phyloP scores from a whole-genome alignment of 2,113 vertebrate genomes.

The Promerops cafer region DNA sequence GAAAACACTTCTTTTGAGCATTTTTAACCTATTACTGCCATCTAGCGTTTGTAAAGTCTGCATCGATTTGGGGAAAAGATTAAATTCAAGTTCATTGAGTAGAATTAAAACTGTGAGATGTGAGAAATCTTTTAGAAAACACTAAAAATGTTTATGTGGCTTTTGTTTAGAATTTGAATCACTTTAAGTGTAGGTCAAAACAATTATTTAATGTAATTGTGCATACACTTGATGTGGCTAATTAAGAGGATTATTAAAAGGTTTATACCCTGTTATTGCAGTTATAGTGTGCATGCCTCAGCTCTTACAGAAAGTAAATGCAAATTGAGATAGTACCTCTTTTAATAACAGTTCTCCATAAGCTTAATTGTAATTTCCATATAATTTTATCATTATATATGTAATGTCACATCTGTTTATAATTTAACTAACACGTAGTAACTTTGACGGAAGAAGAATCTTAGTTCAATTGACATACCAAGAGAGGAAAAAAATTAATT shows the following conservation, averaged over 20 bases:
- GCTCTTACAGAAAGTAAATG: background rate
- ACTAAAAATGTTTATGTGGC: background rate
- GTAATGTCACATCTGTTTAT: background rate
- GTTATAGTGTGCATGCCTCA: background rate
- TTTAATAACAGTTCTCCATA: background rate
- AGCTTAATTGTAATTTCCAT: background rate
- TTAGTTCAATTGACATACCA: background rate
- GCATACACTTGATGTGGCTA: background rate
- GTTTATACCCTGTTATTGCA: background rate
- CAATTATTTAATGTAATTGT: background rate
- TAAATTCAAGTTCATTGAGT: background rate
- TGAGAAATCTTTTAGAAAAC: background rate
- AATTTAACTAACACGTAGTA: background rate
- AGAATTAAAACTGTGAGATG: background rate
- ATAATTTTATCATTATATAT: background rate
- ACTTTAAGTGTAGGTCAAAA: background rate
- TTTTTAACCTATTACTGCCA: slow-evolving; percentile 64
- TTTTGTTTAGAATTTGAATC: background rate
- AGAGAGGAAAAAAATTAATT: background rate
- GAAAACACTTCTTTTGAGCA: background rate
- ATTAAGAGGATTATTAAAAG: background rate
- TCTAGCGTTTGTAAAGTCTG: slow-evolving; percentile 49
- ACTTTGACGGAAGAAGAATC: background rate
- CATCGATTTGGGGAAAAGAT: background rate
- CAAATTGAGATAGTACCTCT: background rate